Percentiles rank a stretch among this genome's conserved stretches.
Conservation (phyloP, 2,888 invertebrate species). For the Entomobrya multifasciata region DNA sequence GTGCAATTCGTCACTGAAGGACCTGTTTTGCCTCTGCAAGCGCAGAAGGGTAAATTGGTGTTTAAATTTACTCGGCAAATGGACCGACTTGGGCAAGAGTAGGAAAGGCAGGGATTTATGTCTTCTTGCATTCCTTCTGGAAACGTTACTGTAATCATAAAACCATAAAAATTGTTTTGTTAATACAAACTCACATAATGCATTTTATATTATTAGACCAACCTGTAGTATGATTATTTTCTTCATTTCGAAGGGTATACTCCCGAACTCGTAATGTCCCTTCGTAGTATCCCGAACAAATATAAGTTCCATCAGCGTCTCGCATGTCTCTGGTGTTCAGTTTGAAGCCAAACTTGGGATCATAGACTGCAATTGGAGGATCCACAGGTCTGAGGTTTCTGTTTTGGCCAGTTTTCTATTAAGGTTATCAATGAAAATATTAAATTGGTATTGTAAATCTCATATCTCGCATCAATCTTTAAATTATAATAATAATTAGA, state of each 20-base stretch:
- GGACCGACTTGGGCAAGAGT: conserved; percentile 37
- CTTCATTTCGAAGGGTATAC: conserved; percentile 42
- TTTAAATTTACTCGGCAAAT: conserved; percentile 61
- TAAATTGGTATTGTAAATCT: too few relatives aligned
- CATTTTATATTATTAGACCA: not conserved
- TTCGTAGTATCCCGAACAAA: conserved; percentile 48
- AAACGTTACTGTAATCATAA: conserved; percentile 41
- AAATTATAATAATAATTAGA: too few relatives aligned
- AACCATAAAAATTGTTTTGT: not conserved
- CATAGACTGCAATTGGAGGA: conserved; percentile 44
- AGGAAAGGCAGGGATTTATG: conserved; percentile 53
- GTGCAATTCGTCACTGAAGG: conserved; percentile 36
- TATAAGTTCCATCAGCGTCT: conserved; percentile 53
- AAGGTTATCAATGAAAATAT: too few relatives aligned
- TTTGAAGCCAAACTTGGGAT: conserved; percentile 65
- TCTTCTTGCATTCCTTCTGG: conserved; percentile 35
- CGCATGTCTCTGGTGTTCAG: conserved; percentile 42
- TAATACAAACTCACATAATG: not conserved
- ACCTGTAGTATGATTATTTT: conserved; percentile 53
- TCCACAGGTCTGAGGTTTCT: conserved; percentile 47
- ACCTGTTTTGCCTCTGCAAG: conserved; percentile 37
- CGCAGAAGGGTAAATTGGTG: conserved; percentile 59
- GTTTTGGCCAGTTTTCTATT: too few relatives aligned
- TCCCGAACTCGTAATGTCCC: conserved; percentile 44
- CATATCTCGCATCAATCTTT: too few relatives aligned